Percentiles rank a stretch among this genome's conserved stretches.
Evolutionary conservation across 2,888 invertebrate species (phyloP).

Genomic region (Caenorhabditis auriculariae): DNA sequence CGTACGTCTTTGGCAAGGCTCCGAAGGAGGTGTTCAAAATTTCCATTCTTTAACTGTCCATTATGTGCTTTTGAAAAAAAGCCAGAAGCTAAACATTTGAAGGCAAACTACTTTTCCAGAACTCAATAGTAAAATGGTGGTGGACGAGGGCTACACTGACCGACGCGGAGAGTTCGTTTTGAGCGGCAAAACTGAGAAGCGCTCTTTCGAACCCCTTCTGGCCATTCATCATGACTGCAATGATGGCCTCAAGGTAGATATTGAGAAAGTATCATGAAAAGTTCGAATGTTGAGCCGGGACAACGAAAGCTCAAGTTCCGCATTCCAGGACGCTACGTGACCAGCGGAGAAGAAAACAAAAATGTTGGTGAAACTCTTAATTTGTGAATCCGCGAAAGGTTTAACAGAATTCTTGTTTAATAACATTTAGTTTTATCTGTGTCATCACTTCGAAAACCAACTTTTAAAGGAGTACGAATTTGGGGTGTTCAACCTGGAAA

Average conservation of each 20-base stretch:
- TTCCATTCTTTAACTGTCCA: no score
- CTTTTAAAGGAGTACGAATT: conserved; percentile 19
- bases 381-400: no score
- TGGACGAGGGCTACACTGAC: conserved; percentile 18
- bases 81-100: no score
- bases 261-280: not conserved
- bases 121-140: no score
- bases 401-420: no score
- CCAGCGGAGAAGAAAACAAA: conserved; percentile 3
- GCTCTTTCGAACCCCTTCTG: conserved; percentile 14
- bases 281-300: conserved; percentile 17
- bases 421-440: not conserved
- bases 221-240: conserved; percentile 38
- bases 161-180: conserved; percentile 17
- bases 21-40: conserved; percentile 17
- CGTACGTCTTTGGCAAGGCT: conserved; percentile 19
- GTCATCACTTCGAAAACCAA: not conserved
- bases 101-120: no score
- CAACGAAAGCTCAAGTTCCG: conserved; percentile 37
- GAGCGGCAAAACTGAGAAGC: conserved; percentile 2
- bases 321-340: conserved; percentile 32
- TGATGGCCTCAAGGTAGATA: conserved; percentile 36
- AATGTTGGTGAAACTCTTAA: no score
- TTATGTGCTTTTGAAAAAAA: no score
- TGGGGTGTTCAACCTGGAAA: conserved; percentile 32